Conservation (phyloP, 2,113 vertebrate species). For the Catharus fuscescens region DNA sequence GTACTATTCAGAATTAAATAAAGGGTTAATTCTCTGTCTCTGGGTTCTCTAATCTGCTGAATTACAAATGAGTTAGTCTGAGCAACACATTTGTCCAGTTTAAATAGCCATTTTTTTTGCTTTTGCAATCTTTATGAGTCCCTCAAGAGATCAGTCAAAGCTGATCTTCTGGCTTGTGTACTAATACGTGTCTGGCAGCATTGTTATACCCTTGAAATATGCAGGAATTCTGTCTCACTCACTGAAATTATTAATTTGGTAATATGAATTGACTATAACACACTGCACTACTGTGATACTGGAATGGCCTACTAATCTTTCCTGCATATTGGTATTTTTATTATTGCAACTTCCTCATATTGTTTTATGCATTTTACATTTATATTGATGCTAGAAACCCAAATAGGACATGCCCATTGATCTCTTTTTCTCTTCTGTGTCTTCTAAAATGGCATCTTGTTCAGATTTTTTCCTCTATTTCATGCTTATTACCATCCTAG, state of each 20-base stretch:
- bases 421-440: not conserved
- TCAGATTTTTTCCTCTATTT: not conserved
- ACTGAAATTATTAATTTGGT: not conserved
- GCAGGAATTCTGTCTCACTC: not conserved
- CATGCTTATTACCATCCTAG: not conserved
- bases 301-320: not conserved
- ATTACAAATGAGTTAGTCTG: not conserved
- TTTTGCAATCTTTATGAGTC: not conserved
- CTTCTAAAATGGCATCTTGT: not conserved
- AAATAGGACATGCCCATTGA: not conserved
- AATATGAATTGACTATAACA: not conserved
- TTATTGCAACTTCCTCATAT: not conserved
- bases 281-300: not conserved
- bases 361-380: not conserved
- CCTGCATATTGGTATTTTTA: not conserved
- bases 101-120: not conserved
- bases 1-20: not conserved
- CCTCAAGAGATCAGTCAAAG: not conserved
- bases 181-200: not conserved
- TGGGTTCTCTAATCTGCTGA: not conserved
- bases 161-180: not conserved
- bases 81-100: not conserved
- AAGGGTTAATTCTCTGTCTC: not conserved
- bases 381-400: not conserved
- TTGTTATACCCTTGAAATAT: not conserved